phyloP scores from a whole-genome alignment of 2,797 vertebrate genomes.

The Gadopsis marmoratus region DNA sequence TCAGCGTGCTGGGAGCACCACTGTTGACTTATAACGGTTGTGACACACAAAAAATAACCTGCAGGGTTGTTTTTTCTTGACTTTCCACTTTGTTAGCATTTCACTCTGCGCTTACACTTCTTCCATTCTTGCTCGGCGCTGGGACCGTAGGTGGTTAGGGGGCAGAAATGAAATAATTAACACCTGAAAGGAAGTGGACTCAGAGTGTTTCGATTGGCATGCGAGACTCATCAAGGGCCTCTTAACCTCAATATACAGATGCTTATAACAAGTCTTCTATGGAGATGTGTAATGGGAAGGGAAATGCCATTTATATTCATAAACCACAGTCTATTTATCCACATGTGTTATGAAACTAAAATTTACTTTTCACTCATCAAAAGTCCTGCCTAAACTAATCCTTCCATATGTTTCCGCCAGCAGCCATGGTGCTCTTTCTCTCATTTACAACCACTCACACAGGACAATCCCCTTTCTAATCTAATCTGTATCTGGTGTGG shows the following conservation, averaged over 20 bases:
- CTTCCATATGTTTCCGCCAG: slow-evolving; percentile 36
- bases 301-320: not conserved
- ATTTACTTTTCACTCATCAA: slow-evolving; percentile 16
- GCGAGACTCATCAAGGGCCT: slow-evolving; percentile 13
- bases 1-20: slow-evolving; percentile 60
- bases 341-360: slow-evolving; percentile 29
- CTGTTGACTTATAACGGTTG: slow-evolving; percentile 75
- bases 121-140: slow-evolving; percentile 30
- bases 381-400: slow-evolving; percentile 56
- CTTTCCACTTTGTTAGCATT: slow-evolving; percentile 48
- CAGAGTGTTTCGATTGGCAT: slow-evolving; percentile 20
- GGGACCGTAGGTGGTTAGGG: slow-evolving; percentile 18
- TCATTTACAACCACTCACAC: slow-evolving; percentile 37
- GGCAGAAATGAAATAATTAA: slow-evolving; percentile 44
- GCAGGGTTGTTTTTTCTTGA: slow-evolving; percentile 43
- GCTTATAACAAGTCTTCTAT: not conserved
- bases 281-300: not conserved
- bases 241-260: slow-evolving; percentile 21
- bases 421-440: slow-evolving; percentile 18
- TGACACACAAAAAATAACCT: slow-evolving; percentile 73
- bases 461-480: slow-evolving; percentile 30
- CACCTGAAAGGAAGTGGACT: slow-evolving; percentile 19
- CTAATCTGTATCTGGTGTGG: slow-evolving; percentile 58
- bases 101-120: slow-evolving; percentile 44
- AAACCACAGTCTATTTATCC: slow-evolving; percentile 6